Percentiles rank a stretch among this genome's conserved stretches.
phyloP scores from a whole-genome alignment of 30 jellyfish, hydroid and myxozoan species.

The Nemopilema nomurai region DNA sequence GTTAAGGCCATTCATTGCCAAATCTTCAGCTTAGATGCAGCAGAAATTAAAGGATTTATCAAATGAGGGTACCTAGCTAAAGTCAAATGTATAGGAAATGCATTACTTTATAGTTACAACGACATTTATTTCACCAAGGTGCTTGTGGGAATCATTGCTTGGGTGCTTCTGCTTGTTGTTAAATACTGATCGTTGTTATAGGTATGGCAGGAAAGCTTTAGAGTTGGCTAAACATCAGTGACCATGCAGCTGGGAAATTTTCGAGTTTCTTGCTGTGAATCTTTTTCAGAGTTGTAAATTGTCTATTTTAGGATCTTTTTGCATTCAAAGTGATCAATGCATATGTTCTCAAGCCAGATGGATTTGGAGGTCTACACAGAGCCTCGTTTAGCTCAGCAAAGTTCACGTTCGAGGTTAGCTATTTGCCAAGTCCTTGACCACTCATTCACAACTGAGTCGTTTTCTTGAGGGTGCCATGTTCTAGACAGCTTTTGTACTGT shows the following conservation, averaged over 20 bases:
- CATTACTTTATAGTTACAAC: too few species aligned
- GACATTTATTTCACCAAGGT: too few species aligned
- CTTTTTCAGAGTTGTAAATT: not conserved
- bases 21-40: too few species aligned
- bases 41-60: too few species aligned
- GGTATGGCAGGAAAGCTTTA: too few species aligned
- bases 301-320: constrained; percentile 61
- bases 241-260: not conserved
- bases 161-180: too few species aligned
- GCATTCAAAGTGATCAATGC: constrained; percentile 71
- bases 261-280: not conserved
- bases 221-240: not conserved
- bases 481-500: not conserved
- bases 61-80: too few species aligned
- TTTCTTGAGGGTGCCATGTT: too few species aligned
- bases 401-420: constrained; percentile 82
- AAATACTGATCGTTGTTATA: too few species aligned
- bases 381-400: constrained; percentile 74
- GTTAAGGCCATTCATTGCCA: too few species aligned
- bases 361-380: constrained; percentile 78
- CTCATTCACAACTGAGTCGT: not conserved
- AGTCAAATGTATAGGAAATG: too few species aligned
- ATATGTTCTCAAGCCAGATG: constrained; percentile 84
- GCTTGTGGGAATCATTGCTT: too few species aligned
- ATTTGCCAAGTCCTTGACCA: not conserved